These are phyloP conservation scores for Stenolophus ochropezus DNA, from an alignment of 2,888 invertebrate genomes.

Conservation along the genomic window DNA sequence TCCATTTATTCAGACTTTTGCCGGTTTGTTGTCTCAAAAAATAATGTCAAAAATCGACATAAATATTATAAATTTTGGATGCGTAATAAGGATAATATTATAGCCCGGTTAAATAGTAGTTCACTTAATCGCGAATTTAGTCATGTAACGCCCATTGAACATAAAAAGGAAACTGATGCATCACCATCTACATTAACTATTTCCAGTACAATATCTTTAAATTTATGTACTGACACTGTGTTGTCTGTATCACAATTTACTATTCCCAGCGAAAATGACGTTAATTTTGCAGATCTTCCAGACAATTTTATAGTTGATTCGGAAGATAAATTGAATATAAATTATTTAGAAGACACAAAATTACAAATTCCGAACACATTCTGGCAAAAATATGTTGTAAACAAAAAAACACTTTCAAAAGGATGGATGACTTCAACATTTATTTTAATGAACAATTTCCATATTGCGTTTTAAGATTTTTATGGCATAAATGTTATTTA, in stretches of 20 bases:
- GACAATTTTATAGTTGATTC: not conserved
- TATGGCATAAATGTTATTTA: slow-evolving; percentile 1
- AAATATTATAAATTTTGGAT: not conserved
- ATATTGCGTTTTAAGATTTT: not conserved
- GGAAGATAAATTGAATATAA: not conserved
- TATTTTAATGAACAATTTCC: not conserved
- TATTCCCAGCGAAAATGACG: not conserved
- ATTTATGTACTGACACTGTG: not conserved
- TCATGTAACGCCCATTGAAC: not conserved
- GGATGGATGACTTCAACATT: not conserved
- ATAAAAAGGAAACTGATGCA: not conserved
- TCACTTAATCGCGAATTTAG: not conserved
- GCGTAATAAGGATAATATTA: not conserved
- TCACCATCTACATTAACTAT: not conserved
- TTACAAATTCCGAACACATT: not conserved
- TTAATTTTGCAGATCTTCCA: not conserved
- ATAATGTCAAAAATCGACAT: not conserved
- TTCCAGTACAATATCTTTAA: not conserved
- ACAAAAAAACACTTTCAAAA: not conserved
- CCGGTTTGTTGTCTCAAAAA: not conserved
- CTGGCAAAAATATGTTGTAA: not conserved
- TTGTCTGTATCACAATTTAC: not conserved
- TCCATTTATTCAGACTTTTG: not conserved
- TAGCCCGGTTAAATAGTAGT: not conserved
- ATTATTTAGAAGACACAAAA: not conserved